These are phyloP conservation scores for Nemoura dubitans DNA, from an alignment of 2,888 invertebrate species.

Conservation along the genomic window DNA sequence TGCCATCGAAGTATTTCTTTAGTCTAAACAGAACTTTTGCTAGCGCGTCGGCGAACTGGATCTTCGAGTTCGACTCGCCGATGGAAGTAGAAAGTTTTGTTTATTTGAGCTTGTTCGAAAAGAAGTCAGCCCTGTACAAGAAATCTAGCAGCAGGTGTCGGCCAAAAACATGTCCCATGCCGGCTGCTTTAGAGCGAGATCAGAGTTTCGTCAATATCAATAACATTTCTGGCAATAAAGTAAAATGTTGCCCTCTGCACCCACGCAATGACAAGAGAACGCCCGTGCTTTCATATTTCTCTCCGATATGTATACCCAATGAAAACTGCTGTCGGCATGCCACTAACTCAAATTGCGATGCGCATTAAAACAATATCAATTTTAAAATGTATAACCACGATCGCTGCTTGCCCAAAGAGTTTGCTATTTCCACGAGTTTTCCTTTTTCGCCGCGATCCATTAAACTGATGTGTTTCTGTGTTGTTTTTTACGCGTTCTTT, in stretches of 20 bases:
- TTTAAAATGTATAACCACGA: neutral
- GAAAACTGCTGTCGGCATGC: neutral
- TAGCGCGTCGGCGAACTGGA: neutral
- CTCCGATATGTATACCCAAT: neutral
- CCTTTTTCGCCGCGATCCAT: neutral
- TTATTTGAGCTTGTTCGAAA: constrained; percentile 29
- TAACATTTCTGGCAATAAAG: constrained; percentile 13
- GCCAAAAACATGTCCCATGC: neutral
- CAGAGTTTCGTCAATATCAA: neutral
- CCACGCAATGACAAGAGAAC: too few species aligned
- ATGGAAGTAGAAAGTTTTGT: constrained; percentile 16
- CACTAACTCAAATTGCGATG: neutral
- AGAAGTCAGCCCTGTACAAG: neutral
- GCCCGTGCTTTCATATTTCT: too few species aligned
- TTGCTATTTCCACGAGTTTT: neutral
- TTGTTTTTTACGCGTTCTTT: neutral
- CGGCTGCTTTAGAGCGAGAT: neutral
- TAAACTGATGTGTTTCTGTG: neutral
- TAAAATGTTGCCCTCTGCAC: neutral
- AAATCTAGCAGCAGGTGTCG: constrained; percentile 21
- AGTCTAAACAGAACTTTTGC: neutral
- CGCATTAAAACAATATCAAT: neutral
- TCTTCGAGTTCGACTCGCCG: neutral
- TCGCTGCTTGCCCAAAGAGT: neutral
- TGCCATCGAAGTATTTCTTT: neutral